Evolutionary conservation across 2,797 vertebrate species (phyloP).

Genomic region (Morelia viridis): DNA sequence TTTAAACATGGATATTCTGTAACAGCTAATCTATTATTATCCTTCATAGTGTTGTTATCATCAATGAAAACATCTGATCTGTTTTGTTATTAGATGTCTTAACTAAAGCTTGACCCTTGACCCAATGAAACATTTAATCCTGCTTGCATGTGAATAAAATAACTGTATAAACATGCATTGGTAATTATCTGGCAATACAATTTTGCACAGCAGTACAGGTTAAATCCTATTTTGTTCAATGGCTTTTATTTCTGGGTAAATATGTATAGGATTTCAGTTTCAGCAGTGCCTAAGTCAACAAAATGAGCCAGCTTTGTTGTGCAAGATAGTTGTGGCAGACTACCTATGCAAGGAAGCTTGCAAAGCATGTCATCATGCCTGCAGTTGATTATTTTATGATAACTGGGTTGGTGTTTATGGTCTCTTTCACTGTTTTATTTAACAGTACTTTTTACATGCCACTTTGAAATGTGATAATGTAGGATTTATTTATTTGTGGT

Average conservation of each 20-base stretch:
- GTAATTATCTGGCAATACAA: neutral
- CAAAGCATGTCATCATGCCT: neutral
- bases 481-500: neutral
- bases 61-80: neutral
- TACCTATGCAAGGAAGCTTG: neutral
- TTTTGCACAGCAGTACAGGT: neutral
- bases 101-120: neutral
- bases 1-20: neutral
- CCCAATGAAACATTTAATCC: slow-evolving; percentile 20
- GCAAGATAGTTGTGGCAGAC: neutral
- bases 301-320: neutral
- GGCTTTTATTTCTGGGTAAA: neutral
- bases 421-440: neutral
- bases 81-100: neutral
- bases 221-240: neutral
- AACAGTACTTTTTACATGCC: neutral
- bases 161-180: neutral
- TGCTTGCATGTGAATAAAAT: neutral
- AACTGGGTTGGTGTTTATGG: neutral
- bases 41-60: neutral
- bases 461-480: neutral
- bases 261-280: neutral
- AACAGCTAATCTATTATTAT: neutral
- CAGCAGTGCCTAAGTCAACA: neutral
- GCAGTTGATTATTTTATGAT: neutral